Evolutionary conservation across 2,113 vertebrate species (phyloP).

Genomic region (Eublepharis macularius): DNA sequence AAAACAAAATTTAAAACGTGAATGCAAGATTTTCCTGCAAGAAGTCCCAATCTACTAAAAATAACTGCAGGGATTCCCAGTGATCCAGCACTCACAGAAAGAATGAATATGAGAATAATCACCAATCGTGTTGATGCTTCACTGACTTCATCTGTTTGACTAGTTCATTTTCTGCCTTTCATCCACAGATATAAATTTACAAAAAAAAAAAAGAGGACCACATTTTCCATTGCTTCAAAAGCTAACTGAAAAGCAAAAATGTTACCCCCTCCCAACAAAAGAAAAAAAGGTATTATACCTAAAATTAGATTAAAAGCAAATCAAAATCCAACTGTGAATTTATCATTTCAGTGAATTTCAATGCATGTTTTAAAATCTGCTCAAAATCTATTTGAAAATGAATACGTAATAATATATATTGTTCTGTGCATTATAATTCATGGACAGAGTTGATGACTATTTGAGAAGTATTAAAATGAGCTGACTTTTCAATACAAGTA

Average conservation of each 20-base stretch:
- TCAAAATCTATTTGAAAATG: slow-evolving; percentile 87
- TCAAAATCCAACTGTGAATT: slow-evolving; percentile 83
- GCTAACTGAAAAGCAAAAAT: slow-evolving; percentile 68
- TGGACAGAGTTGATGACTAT: slow-evolving; percentile 85
- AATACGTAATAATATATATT: slow-evolving; percentile 85
- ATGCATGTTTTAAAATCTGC: slow-evolving; percentile 85
- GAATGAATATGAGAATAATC: background rate
- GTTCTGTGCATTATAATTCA: slow-evolving; percentile 89
- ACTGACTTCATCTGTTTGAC: slow-evolving; percentile 49
- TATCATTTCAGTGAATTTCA: slow-evolving; percentile 86
- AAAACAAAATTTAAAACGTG: slow-evolving; percentile 25
- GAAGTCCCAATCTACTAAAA: slow-evolving; percentile 16
- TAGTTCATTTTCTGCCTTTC: slow-evolving; percentile 53
- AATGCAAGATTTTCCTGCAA: slow-evolving; percentile 31
- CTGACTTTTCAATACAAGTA: slow-evolving; percentile 88
- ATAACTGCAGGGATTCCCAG: slow-evolving; percentile 6
- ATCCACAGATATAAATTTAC: slow-evolving; percentile 18
- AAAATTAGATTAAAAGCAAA: slow-evolving; percentile 87
- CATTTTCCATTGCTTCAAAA: slow-evolving; percentile 61
- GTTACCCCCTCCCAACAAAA: slow-evolving; percentile 53
- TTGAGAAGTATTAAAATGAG: slow-evolving; percentile 91
- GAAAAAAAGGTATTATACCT: slow-evolving; percentile 76
- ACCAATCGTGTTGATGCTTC: background rate
- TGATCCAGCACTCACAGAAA: background rate
- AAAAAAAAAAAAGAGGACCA: slow-evolving; percentile 40